Percentiles rank a stretch among this genome's conserved stretches.
phyloP scores from a whole-genome alignment of 92 coral and sea anemone species.

The Epizoanthus fatuus region DNA sequence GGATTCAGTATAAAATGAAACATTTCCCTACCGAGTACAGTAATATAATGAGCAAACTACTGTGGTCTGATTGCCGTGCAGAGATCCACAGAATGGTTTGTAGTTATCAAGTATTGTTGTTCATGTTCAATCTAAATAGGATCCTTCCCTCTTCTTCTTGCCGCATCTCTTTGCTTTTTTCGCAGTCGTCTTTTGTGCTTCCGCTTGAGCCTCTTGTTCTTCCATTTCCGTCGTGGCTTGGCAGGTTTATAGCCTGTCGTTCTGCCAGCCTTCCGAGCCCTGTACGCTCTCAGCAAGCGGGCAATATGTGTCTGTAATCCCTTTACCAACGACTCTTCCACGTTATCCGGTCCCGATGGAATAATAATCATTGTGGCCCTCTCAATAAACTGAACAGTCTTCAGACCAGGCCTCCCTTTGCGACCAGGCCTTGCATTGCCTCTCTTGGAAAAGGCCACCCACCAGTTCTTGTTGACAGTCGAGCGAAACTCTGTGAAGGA shows the following conservation, averaged over 20 bases:
- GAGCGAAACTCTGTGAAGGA: slow-evolving; percentile 87
- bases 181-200: slow-evolving; percentile 55
- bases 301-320: slow-evolving; percentile 85
- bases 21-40: too few species aligned
- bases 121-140: background rate
- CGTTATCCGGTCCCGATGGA: slow-evolving; percentile 69
- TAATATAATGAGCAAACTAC: too few species aligned
- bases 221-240: slow-evolving; percentile 34
- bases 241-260: slow-evolving; percentile 2
- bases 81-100: too few species aligned
- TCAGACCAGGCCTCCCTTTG: slow-evolving; percentile 82
- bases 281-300: slow-evolving; percentile 71
- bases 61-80: too few species aligned
- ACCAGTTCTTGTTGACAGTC: slow-evolving; percentile 81
- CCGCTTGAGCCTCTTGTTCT: slow-evolving; percentile 58
- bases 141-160: slow-evolving; percentile 33
- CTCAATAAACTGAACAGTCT: slow-evolving; percentile 83
- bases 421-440: slow-evolving; percentile 90
- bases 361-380: slow-evolving; percentile 86
- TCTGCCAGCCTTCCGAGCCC: slow-evolving; percentile 50
- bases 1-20: too few species aligned
- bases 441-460: slow-evolving; percentile 81
- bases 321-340: slow-evolving; percentile 73
- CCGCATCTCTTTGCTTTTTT: slow-evolving; percentile 40
- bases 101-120: too few species aligned